These are phyloP conservation scores for Rhinogobio ventralis DNA, from an alignment of 2,797 vertebrate genomes.

Conservation along the genomic window DNA sequence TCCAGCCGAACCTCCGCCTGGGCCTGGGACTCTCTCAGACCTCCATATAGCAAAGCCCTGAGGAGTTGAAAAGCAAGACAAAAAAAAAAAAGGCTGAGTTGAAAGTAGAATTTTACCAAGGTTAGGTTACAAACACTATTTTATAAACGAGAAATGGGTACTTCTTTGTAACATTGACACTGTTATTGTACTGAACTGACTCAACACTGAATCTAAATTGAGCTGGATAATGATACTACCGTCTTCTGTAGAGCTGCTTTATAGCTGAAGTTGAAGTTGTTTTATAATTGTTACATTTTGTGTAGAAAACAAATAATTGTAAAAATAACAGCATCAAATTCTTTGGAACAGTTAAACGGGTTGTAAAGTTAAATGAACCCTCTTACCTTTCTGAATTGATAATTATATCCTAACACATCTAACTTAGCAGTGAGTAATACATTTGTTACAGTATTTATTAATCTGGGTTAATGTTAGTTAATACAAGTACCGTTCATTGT, in stretches of 20 bases:
- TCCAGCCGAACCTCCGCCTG: constrained; percentile 94
- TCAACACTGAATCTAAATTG: not conserved
- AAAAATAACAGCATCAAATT: not conserved
- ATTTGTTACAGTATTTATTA: no score
- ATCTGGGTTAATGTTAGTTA: no score
- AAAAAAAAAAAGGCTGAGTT: not conserved
- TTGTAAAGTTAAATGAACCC: not conserved
- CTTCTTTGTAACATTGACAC: not conserved
- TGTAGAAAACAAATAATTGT: not conserved
- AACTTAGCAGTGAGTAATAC: no score
- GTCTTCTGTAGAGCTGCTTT: not conserved
- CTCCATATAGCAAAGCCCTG: constrained; percentile 93
- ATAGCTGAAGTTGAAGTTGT: not conserved
- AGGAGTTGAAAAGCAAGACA: not conserved
- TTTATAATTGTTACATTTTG: not conserved
- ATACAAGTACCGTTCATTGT: no score
- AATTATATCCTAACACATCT: not conserved
- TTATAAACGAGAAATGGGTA: not conserved
- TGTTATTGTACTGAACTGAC: not conserved
- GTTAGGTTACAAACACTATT: not conserved
- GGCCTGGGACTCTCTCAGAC: constrained; percentile 95
- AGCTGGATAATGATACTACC: not conserved
- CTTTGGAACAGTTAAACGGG: not conserved
- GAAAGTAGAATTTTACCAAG: not conserved
- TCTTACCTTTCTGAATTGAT: not conserved